phyloP scores from a whole-genome alignment of 2,888 invertebrate species.

The Steinernema carpocapsae region DNA sequence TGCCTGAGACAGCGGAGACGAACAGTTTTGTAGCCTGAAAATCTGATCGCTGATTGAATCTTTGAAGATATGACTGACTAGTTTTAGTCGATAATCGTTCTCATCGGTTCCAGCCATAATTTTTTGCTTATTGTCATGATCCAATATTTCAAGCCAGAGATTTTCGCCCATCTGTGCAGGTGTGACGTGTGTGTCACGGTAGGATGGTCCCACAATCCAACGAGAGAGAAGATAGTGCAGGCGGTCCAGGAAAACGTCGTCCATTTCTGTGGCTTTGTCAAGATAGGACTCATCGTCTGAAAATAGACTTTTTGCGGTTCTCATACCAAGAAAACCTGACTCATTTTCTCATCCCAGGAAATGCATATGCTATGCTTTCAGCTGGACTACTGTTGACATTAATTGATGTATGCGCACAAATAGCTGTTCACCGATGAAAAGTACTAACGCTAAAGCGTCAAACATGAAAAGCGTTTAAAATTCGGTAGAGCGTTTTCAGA shows the following conservation, averaged over 20 bases:
- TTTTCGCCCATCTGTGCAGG: neutral
- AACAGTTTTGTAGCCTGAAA: neutral
- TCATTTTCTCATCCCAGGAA: no score
- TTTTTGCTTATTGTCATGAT: slow-evolving; percentile 14
- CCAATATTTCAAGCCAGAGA: slow-evolving; percentile 3
- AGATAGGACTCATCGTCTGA: slow-evolving; percentile 26
- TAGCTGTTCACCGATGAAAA: neutral
- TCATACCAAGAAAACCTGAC: neutral
- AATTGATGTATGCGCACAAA: neutral
- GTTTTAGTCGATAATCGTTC: neutral
- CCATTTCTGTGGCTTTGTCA: slow-evolving; percentile 13
- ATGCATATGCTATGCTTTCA: no score
- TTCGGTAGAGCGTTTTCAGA: no score
- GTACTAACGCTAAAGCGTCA: neutral
- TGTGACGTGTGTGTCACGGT: neutral
- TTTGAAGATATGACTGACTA: neutral
- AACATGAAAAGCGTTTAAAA: no score
- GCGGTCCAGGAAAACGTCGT: slow-evolving; percentile 1
- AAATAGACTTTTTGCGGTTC: no score
- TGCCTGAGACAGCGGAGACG: no score
- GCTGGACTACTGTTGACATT: no score
- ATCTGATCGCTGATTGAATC: neutral
- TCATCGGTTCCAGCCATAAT: slow-evolving; percentile 19
- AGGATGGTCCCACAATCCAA: slow-evolving; percentile 5
- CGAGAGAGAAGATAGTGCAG: slow-evolving; percentile 5